Conservation (phyloP, 2,113 vertebrate genomes). For the Paratilapia polleni region DNA sequence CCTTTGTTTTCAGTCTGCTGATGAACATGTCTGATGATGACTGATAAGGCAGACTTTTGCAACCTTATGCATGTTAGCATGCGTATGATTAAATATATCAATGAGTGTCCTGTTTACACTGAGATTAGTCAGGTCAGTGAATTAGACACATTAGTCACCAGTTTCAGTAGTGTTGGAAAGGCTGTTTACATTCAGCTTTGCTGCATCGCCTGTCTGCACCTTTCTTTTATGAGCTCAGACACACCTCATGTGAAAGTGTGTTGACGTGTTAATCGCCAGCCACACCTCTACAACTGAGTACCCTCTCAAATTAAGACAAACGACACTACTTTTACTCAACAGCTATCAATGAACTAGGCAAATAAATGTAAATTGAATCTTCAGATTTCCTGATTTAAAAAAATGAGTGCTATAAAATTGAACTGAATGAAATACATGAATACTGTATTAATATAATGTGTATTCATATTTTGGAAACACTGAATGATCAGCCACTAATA, state of each 20-base stretch:
- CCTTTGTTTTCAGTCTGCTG: neutral
- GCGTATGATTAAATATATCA: constrained; percentile 9
- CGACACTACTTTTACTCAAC: too few relatives aligned
- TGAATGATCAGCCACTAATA: too few relatives aligned
- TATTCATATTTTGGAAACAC: too few relatives aligned
- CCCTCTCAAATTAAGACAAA: too few relatives aligned
- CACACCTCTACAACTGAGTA: neutral
- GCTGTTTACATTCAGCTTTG: neutral
- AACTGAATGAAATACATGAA: neutral
- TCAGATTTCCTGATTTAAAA: too few relatives aligned
- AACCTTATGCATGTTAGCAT: constrained; percentile 35
- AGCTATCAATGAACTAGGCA: too few relatives aligned
- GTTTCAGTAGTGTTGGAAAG: neutral
- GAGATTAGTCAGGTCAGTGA: neutral
- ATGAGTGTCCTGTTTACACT: neutral
- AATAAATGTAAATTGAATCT: too few relatives aligned
- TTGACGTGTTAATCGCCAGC: neutral
- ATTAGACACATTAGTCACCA: neutral
- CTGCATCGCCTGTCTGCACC: constrained; percentile 32
- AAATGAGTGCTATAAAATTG: too few relatives aligned
- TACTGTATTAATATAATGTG: too few relatives aligned
- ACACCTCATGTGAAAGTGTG: constrained; percentile 1
- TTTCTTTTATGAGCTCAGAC: neutral
- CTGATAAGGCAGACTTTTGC: neutral
- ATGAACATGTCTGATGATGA: neutral